Base-by-base conservation (phyloP, 2,113 vertebrate species). In the Dermatemys mawii region DNA sequence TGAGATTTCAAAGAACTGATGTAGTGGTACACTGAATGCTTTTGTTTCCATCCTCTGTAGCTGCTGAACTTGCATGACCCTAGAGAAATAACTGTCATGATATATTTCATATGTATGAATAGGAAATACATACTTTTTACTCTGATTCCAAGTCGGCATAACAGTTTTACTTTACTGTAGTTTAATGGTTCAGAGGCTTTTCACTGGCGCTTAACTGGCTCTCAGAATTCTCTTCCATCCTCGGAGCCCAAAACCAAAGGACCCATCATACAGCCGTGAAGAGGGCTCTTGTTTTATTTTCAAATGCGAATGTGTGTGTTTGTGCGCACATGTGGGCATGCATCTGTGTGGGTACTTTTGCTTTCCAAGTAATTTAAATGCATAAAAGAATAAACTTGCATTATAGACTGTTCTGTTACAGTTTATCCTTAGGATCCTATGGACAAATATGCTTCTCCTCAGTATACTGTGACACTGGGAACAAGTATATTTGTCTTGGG, bases 91-190 rank as follows among this genome's bases (percentile, higher is more conserved):
- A 54, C 63, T 78, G 11, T 83, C 86, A 84, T 95, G 78, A 93
- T 78, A 49, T 93, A 19, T 84, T 94, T 27, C 92, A 2, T 55
- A 81, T 35, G 51, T 90, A 90, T 88, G 79, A 94, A 53, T 27
- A 83, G 89, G 46, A 89, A 97, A 83, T 48, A 24, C 51, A 38
- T 88, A 76, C 89, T 90, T 96, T 88, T 95, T 51, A 92, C 67
- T 90, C 93, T 88, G 76, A 92, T 88, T 95, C 87, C 83, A 93
- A 60, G 57, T 96, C 85, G 24, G 78, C 80, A 8, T 70, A 87
- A 93, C 81, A 96, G 90, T 91, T 54, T 93, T 32, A 84, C 5
- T 0, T 60, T 93, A 51, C 92, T 94, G 3, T 63, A 55, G 75
- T 81, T 88, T 89, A 48, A 82, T 49, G 75, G 54, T 86, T 83